These are phyloP conservation scores for Pavo muticus DNA, from an alignment of 2,113 vertebrate species.

Conservation along the genomic window DNA sequence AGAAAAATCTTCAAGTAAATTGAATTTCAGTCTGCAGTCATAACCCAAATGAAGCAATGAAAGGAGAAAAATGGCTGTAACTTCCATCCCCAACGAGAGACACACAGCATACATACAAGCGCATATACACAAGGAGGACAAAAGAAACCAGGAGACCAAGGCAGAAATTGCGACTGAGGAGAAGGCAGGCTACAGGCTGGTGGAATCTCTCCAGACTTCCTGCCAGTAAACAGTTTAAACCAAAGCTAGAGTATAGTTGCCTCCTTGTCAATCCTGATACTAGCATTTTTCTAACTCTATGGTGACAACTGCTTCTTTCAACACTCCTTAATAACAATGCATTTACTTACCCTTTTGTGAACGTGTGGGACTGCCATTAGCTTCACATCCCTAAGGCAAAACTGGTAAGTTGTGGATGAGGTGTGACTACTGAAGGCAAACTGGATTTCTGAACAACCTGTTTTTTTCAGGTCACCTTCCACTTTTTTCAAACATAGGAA, in stretches of 20 bases:
- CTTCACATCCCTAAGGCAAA: constrained; percentile 6
- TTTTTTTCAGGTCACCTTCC: neutral
- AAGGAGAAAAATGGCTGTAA: constrained; percentile 3
- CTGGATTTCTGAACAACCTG: neutral
- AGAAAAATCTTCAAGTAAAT: constrained; percentile 7
- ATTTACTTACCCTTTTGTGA: constrained; percentile 57
- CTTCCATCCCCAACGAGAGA: neutral
- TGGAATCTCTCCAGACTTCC: constrained; percentile 38
- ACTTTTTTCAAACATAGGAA: neutral
- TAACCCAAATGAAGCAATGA: neutral
- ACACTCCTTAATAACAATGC: constrained; percentile 68
- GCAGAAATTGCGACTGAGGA: constrained; percentile 21
- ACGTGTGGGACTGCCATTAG: constrained; percentile 42
- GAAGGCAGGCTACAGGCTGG: neutral
- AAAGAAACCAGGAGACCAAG: neutral
- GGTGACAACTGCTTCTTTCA: constrained; percentile 69
- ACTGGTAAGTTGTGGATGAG: neutral
- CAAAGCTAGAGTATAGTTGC: constrained; percentile 44
- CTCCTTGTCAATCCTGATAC: constrained; percentile 64
- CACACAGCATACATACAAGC: neutral
- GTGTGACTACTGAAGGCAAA: neutral
- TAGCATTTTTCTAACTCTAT: constrained; percentile 58
- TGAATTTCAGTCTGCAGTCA: neutral
- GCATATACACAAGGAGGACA: neutral
- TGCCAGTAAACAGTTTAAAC: constrained; percentile 63